These are phyloP conservation scores for Meandrusa payeni DNA, from an alignment of 2,888 invertebrate genomes.

Conservation along the genomic window DNA sequence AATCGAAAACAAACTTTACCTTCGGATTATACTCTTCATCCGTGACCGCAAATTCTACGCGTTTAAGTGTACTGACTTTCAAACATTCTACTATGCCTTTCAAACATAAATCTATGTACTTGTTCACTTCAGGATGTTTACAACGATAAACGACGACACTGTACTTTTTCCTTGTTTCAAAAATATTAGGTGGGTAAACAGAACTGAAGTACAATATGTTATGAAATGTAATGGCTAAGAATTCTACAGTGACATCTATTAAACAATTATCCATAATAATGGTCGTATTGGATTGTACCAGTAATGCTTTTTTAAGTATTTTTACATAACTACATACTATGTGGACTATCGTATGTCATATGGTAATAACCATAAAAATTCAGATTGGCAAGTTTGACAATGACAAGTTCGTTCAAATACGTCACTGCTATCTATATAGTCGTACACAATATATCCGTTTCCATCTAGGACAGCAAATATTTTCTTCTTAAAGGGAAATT, in stretches of 20 bases:
- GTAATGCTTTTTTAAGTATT: too few species aligned
- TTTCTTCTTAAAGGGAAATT: too few species aligned
- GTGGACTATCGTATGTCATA: too few species aligned
- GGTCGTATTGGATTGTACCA: too few species aligned
- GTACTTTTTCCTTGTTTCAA: constrained; percentile 83
- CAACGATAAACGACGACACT: constrained; percentile 81
- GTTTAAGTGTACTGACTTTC: constrained; percentile 68
- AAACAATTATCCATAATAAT: constrained; percentile 69
- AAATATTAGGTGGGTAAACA: constrained; percentile 84
- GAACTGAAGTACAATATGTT: constrained; percentile 81
- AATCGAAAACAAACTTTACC: constrained; percentile 60
- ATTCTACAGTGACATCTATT: constrained; percentile 82
- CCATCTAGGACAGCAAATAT: too few species aligned
- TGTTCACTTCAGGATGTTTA: constrained; percentile 83
- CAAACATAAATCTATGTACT: constrained; percentile 81
- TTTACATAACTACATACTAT: too few species aligned
- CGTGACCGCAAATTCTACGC: constrained; percentile 74
- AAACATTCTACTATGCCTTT: constrained; percentile 73
- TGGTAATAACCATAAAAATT: too few species aligned
- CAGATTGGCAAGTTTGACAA: too few species aligned
- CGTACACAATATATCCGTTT: too few species aligned
- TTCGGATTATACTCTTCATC: constrained; percentile 44
- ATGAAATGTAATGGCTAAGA: constrained; percentile 84
- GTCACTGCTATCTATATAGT: too few species aligned
- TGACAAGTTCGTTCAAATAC: too few species aligned